Evolutionary conservation across 1,140 invertebrate genomes (phyloP), one percentile per base, ranked within the genome.

Genomic region (Elysia chlorotica): DNA sequence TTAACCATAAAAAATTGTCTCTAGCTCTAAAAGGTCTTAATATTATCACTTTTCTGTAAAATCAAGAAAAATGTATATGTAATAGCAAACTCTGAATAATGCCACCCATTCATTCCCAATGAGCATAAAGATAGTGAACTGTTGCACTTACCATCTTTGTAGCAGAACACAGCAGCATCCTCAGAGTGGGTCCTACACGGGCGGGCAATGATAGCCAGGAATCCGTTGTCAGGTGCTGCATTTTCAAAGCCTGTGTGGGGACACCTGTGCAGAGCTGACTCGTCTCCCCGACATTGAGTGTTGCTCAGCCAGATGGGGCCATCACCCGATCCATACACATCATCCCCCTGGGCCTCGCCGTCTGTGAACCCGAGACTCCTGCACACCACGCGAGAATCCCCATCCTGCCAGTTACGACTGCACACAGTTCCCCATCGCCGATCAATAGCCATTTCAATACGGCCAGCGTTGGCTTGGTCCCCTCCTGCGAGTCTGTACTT

Each of bases 361-460:
- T 81, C 84, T 5, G 54, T 76, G 73, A 73, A 85, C 5, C 72
- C 72, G 37, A 78, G 71, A 21, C 78, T 71, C 37, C 81, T 77
- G 72, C 83, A 85, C 4, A 82, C 73, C 5, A 85, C 83, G 14
- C 61, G 37, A 5, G 83, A 81, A 61, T 82, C 83, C 21, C 57
- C 70, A 35, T 78, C 65, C 30, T 82, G 76, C 81, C 81, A 85
- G 25, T 71, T 76, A 28, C 78, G 65, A 73, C 81, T 77, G 74
- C 83, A 85, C 0, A 88, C 73, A 2, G 83, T 85, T 1, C 87
- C 87, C 82, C 84, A 85, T 23, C 66, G 53, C 23, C 77, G 75
- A 61, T 79, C 78, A 10, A 86, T 87, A 85, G 91, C 91, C 1
- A 95, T 90, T 89, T 94, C 93, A 17, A 95, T 82, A 71, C 92